Evolutionary conservation across 2,797 vertebrate species (phyloP), one percentile per base, ranked within the genome.

Genomic region (Crenuchus spilurus): DNA sequence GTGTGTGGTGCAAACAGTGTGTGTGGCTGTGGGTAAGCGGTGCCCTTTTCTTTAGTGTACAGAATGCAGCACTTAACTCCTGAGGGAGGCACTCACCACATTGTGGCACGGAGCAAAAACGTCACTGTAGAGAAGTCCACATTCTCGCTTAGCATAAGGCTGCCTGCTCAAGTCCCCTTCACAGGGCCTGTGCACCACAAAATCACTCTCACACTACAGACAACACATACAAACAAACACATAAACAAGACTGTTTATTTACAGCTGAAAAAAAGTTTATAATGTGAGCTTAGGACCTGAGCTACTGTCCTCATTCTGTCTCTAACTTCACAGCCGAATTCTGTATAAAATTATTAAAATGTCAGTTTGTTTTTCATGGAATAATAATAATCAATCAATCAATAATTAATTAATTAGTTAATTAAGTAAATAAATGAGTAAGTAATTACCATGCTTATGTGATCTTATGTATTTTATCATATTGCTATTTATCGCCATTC

Each of bases 131-230:
- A 99, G 92, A 79, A 98, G 90, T 65, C 95, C 97, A 62, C 97
- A 99, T 84, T 99, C 96, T 80, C 94, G 96, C 90, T 99, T 99
- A 85, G 98, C 98, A 42, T 98, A 99, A 24, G 98, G 97, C 88
- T 99, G 98, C 85, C 97, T 95, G 82, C 91, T 97, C 57, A 99
- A 94, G 84, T 99, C 95, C 20, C 95, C 94, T 85, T 98, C 98
- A 82, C 98, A 99, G 2, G 96, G 96, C 84, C 94, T 95, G 83
- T 92, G 90, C 37, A 96, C 91, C 82, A 96, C 91, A 68, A 92
- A 91, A 78, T 94, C 92, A 75, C 91, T 97, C 89, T 97, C 94
- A 85, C 98, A 99, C 98, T 99, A 85, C 80, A 80, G 61, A 80
- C 77, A 70, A 77, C 74, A 80, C 72, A 63, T 1, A 22, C 54